Base-by-base conservation (phyloP, 2,113 vertebrate species). In the Ophiodon elongatus region DNA sequence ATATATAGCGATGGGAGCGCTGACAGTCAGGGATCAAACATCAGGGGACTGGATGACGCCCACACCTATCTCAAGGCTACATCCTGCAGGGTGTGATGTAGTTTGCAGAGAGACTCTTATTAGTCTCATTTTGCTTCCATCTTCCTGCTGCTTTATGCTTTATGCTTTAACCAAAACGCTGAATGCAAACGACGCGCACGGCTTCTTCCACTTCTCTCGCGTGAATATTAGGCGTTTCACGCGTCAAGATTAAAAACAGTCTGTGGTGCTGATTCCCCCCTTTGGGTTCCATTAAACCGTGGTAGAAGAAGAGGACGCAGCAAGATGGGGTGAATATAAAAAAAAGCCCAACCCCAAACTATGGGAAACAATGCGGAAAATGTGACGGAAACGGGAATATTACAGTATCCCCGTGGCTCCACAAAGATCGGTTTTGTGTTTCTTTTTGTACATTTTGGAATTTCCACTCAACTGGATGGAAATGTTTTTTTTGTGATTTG, bases 21-120 rank as follows among this genome's bases (percentile, higher is more conserved):
- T 75, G 63, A 59, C 39, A 65, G 80, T 37, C 81, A 76, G 59
- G 68, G 79, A 77, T 80, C 76, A 88, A 82, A 75, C 79, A 59
- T 71, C 67, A 35, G 45, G 57, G 63, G 86, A 81, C 35, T 23
- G 23, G 67, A 76, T 13, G 70, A 81, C 85, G 59, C 84, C 87
- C 84, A 76, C 87, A 45, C 35, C 50, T 37, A 29, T 43, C 87
- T 84, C 31, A 3, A 69, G 71, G 80, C 88, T 79, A 23, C 81
- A 59, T 75, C 21, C 83, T 56, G 68, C 70, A 70, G 68, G 67
- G 47, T 76, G 69, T 82, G 82, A 82, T 79, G 72, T 47, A 9
- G 69, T 82, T 77, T 73, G 62, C 52, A 43, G 47, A 70, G 71
- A n/a, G n/a, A n/a, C n/a, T n/a, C n/a, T n/a, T n/a, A n/a, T 54